A percentile compares a stretch with the other conserved stretches of the same genome.
phyloP scores from a whole-genome alignment of 2,888 invertebrate genomes.

The Seira ritae region DNA sequence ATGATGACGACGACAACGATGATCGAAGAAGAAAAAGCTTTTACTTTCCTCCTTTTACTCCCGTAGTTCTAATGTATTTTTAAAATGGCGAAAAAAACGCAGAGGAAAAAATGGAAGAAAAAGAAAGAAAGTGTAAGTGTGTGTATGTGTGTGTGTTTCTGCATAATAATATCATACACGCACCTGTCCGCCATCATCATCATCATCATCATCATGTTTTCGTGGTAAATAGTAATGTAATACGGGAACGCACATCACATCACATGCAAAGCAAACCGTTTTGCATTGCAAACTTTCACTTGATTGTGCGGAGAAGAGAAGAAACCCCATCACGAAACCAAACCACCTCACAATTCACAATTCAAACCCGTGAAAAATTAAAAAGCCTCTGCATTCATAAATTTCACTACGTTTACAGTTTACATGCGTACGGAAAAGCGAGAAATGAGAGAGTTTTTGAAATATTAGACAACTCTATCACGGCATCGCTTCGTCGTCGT shows the following conservation, averaged over 20 bases:
- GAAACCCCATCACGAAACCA: conserved; percentile 6
- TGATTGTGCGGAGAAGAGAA: conserved; percentile 1
- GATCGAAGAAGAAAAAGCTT: background rate
- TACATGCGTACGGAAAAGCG: conserved; percentile 4
- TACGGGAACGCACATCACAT: background rate
- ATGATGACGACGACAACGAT: conserved; percentile 2
- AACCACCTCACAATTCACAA: conserved; percentile 17
- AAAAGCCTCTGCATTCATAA: conserved; percentile 22
- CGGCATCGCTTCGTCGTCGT: no score
- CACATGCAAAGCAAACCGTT: conserved; percentile 27
- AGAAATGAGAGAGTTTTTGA: conserved; percentile 32
- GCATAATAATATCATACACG: conserved; percentile 57
- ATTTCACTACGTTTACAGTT: no score
- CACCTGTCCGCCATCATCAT: conserved; percentile 61
- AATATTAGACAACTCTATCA: conserved; percentile 56
- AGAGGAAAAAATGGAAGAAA: background rate
- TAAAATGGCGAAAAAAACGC: background rate
- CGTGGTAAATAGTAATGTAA: background rate
- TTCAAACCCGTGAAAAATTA: conserved; percentile 9
- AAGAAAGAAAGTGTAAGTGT: background rate
- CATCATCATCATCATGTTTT: conserved; percentile 12
- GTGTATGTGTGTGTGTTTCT: conserved; percentile 16
- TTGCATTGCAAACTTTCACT: background rate
- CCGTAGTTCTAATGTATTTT: no score
- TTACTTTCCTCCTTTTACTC: background rate